Conservation (phyloP, 2,888 invertebrate genomes). For the Alentia gelatinosa region DNA sequence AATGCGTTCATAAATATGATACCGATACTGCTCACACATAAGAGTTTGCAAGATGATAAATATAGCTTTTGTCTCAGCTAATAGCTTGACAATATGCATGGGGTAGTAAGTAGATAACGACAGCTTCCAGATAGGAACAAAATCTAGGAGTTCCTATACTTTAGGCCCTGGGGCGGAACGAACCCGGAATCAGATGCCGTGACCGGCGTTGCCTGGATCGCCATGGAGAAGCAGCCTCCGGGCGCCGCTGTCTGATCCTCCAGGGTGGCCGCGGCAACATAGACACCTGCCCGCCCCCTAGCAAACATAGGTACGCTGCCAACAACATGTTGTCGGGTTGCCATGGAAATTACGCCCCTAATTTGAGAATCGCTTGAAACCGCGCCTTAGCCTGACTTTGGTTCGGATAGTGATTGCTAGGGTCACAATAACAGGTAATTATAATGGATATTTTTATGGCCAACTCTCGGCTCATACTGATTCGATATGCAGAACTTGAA, state of each 20-base stretch:
- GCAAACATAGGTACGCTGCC: neutral
- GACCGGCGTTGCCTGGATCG: too few species aligned
- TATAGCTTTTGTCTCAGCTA: too few species aligned
- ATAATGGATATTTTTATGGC: conserved; percentile 10
- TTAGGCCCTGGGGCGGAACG: too few species aligned
- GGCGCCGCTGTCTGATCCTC: neutral
- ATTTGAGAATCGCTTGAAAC: conserved; percentile 26
- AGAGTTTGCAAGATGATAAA: too few species aligned
- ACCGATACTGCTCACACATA: too few species aligned
- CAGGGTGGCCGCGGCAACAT: neutral
- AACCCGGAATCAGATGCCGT: too few species aligned
- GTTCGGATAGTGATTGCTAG: neutral
- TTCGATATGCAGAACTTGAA: neutral
- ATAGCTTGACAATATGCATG: too few species aligned
- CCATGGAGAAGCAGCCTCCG: neutral
- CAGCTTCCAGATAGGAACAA: too few species aligned
- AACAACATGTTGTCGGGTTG: conserved; percentile 17
- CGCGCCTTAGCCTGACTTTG: neutral
- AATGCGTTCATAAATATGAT: too few species aligned
- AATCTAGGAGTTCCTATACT: too few species aligned
- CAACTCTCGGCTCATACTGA: too few species aligned
- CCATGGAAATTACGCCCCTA: neutral
- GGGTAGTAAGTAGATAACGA: too few species aligned
- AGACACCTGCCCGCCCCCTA: neutral
- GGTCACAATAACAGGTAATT: neutral